phyloP scores from a whole-genome alignment of 1,140 invertebrate genomes.

The Oscheius sp. region DNA sequence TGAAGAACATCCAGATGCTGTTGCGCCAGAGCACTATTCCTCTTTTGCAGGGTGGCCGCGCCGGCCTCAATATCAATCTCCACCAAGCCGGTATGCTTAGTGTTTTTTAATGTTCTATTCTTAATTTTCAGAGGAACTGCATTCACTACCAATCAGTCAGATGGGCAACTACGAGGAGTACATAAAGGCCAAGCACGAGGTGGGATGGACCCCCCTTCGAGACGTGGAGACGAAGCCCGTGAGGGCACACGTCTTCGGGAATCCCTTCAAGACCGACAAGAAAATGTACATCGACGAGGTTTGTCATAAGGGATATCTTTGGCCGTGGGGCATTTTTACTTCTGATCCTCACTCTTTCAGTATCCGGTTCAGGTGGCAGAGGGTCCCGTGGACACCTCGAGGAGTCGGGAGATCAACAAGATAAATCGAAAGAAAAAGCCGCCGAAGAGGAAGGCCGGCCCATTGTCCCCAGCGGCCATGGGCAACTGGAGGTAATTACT shows the following conservation, averaged over 20 bases:
- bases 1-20: conserved; percentile 87
- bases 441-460: conserved; percentile 8
- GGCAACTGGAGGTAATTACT: conserved; percentile 4
- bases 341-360: no score
- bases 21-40: conserved; percentile 68
- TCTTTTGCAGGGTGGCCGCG: conserved; percentile 53
- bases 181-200: conserved; percentile 40
- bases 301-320: no score
- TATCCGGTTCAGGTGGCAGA: not conserved
- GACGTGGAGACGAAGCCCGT: conserved; percentile 44
- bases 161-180: conserved; percentile 60
- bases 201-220: conserved; percentile 49
- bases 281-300: conserved; percentile 57
- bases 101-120: conserved; percentile 29
- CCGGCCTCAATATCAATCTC: conserved; percentile 65
- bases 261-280: conserved; percentile 59
- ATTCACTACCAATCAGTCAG: conserved; percentile 45
- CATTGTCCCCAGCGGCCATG: not conserved
- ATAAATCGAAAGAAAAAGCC: conserved; percentile 11
- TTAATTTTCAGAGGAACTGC: conserved; percentile 54
- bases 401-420: not conserved
- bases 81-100: conserved; percentile 72
- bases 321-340: no score
- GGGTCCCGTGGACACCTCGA: not conserved
- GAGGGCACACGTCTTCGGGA: conserved; percentile 55